Base-by-base conservation (phyloP, 2,888 invertebrate species). In the Odontocolon sp. region DNA sequence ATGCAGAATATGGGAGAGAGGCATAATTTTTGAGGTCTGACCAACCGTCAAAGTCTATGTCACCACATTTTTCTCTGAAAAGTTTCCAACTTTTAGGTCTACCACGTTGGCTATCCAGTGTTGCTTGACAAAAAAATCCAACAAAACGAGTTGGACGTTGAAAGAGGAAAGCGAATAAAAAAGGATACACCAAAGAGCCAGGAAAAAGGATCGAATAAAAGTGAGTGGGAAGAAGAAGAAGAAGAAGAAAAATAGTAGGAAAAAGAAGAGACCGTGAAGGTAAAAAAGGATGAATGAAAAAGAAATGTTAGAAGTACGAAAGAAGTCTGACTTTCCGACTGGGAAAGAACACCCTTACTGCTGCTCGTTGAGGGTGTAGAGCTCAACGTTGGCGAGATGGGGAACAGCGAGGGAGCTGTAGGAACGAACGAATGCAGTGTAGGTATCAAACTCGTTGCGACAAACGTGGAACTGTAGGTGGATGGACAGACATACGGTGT, bases 381-480 rank as follows among this genome's bases (percentile, higher is more conserved):
- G 61, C 31, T 61, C 5, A n/a, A 64, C 40, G 38, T 56, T 56
- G 23, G 16, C 21, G 21, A n/a, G 26, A 59, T 6, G 3, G 28
- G 52, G 21, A 38, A 47, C 31, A 56, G 54, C 11, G 8, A 36
- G 31, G 9, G n/a, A 45, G n/a, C 42, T 8, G 23, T 31, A 54
- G 28, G n/a, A n/a, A n/a, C n/a, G n/a, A n/a, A n/a, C n/a, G n/a
- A n/a, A n/a, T n/a, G n/a, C n/a, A n/a, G n/a, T n/a, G n/a, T 9
- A 31, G 47, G 61, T 56, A 71, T 61, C 31, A 67, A 61, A 71
- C 38, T 61, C 67, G 31, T 42, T 11, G 54, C 71, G 66, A 71
- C 70, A 56, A 66, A 76, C 47, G 66, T 47, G 54, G 61, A 75
- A 47, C 31, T 70, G 31, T 31, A 31, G 57, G 33, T 57, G 45